Conservation (phyloP, 2,113 vertebrate species). For the Castor canadensis region DNA sequence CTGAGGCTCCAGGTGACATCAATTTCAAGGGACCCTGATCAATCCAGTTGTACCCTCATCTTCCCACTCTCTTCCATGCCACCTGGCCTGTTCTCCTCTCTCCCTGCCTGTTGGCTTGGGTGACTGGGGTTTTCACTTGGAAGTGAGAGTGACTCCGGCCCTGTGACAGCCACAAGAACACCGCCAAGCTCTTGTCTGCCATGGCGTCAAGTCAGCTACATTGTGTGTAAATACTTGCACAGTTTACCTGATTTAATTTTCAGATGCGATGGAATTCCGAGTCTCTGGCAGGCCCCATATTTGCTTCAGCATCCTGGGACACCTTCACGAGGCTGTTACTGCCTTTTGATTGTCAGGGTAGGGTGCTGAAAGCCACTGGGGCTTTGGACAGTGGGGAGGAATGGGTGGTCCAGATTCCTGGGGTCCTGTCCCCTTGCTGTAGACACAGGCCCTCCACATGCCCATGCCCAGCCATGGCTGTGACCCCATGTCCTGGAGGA, state of each 20-base stretch:
- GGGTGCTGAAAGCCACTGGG: background rate
- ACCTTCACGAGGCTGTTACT: background rate
- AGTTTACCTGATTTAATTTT: background rate
- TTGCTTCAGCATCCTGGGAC: background rate
- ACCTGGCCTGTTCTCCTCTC: rapidly evolving
- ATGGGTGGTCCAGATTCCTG: rapidly evolving
- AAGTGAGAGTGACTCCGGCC: too few species aligned
- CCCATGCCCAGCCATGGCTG: background rate
- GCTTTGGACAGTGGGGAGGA: background rate
- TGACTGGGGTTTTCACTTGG: background rate
- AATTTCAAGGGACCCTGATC: background rate
- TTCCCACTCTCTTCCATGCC: background rate
- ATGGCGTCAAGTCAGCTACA: background rate
- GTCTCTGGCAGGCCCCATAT: background rate
- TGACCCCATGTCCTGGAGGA: background rate
- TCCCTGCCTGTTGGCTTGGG: background rate
- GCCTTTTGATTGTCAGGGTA: background rate
- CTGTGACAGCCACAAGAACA: background rate
- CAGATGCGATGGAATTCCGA: background rate
- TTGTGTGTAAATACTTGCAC: background rate
- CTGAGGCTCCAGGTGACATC: background rate
- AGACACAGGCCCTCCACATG: background rate
- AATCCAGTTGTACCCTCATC: too few species aligned
- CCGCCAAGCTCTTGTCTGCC: background rate
- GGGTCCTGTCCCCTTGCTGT: background rate